A percentile compares a stretch with the other conserved stretches of the same genome.
Conservation (phyloP, 2,113 vertebrate species). For the Artemisiospiza belli region DNA sequence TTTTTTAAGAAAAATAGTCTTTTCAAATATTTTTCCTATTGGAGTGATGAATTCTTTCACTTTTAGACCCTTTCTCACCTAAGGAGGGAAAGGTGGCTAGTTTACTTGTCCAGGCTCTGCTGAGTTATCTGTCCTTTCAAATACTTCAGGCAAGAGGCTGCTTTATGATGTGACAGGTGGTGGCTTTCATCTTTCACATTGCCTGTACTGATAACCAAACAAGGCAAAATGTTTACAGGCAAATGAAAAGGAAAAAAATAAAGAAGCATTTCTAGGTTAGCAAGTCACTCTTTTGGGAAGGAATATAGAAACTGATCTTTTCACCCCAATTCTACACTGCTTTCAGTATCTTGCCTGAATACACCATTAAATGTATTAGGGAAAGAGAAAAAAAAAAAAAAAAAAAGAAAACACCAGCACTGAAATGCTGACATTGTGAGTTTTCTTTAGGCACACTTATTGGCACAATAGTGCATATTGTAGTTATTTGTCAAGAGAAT, state of each 20-base stretch:
- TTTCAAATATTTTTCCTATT: not conserved
- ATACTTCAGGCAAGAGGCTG: not conserved
- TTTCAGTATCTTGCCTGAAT: not conserved
- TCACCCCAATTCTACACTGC: not conserved
- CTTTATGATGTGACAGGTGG: not conserved
- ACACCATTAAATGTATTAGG: not conserved
- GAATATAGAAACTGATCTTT: not conserved
- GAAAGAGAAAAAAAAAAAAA: not conserved
- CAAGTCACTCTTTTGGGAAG: not conserved
- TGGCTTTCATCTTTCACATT: not conserved
- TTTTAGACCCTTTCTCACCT: not conserved
- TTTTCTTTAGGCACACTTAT: not conserved
- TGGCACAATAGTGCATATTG: not conserved
- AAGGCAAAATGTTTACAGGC: not conserved
- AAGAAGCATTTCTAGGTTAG: not conserved
- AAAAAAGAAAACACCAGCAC: not conserved
- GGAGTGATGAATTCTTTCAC: not conserved
- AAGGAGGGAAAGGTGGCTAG: not conserved
- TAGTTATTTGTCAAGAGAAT: not conserved
- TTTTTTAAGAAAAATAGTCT: not conserved
- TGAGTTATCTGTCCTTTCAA: constrained; percentile 1
- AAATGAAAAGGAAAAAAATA: not conserved
- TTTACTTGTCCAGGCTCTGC: not conserved
- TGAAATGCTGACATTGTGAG: not conserved
- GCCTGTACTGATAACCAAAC: not conserved